A percentile compares a stretch with the other conserved stretches of the same genome.
Evolutionary conservation across 35 echinoderm and acorn worm genomes (phyloP).

Genomic region (Anneissia japonica): DNA sequence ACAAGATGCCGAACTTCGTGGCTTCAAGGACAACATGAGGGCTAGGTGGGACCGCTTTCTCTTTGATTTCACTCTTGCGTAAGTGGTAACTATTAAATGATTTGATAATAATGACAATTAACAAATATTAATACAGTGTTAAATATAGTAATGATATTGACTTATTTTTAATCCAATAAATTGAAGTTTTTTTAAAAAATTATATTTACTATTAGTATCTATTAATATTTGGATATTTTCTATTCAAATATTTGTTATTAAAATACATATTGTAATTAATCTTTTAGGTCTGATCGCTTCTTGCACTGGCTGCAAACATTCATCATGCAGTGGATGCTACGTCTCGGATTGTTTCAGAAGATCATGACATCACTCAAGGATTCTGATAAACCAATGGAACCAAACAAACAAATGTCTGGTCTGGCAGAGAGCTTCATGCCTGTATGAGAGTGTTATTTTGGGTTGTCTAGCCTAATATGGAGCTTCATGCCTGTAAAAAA

Average conservation of each 20-base stretch:
- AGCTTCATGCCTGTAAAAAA: no score
- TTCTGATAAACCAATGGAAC: neutral
- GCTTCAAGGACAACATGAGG: conserved; percentile 16
- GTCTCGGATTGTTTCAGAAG: neutral
- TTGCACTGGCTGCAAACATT: neutral
- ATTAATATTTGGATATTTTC: neutral
- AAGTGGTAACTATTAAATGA: no score
- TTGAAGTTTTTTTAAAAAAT: no score
- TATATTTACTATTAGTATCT: no score
- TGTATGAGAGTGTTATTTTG: neutral
- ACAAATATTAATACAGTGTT: no score
- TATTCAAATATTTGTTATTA: no score
- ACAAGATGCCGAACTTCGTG: neutral
- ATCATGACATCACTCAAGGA: neutral
- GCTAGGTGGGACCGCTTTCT: conserved; percentile 50
- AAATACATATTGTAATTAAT: no score
- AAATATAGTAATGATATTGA: no score
- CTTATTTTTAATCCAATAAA: no score
- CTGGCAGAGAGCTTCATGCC: neutral
- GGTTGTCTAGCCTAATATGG: no score
- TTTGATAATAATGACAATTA: no score
- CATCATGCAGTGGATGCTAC: neutral
- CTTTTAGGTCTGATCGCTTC: neutral
- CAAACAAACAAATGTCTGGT: neutral
- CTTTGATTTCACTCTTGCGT: conserved; percentile 50